Conservation (phyloP, 1,140 invertebrate species). For the Samia ricini region DNA sequence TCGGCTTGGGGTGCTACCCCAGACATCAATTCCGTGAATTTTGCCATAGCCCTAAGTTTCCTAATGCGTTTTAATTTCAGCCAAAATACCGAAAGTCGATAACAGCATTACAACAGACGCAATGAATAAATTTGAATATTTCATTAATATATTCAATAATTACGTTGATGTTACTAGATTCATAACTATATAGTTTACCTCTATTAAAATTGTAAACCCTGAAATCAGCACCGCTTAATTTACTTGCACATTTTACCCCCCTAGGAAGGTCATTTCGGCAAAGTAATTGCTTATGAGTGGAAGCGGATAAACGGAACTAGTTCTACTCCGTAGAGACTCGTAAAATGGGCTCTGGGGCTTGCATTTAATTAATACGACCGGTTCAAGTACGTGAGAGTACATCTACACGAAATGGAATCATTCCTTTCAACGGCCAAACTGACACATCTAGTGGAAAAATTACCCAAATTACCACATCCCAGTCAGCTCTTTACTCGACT, state of each 20-base stretch:
- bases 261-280: conserved; percentile 55
- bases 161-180: conserved; percentile 20
- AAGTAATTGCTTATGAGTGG: conserved; percentile 74
- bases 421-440: conserved; percentile 56
- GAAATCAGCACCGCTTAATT: conserved; percentile 55
- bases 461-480: conserved; percentile 31
- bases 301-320: conserved; percentile 70
- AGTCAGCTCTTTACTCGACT: conserved; percentile 30
- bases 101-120: not conserved
- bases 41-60: too few relatives aligned
- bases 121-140: not conserved
- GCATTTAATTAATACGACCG: conserved; percentile 73
- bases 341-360: conserved; percentile 71
- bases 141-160: not conserved
- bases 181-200: conserved; percentile 33
- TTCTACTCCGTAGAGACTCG: conserved; percentile 58
- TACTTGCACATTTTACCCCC: conserved; percentile 60
- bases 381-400: conserved; percentile 58
- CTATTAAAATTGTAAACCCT: conserved; percentile 45
- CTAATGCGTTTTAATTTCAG: too few relatives aligned
- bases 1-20: too few relatives aligned
- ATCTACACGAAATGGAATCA: conserved; percentile 57
- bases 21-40: too few relatives aligned
- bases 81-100: too few relatives aligned
- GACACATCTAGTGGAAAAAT: conserved; percentile 50